Evolutionary conservation across 2,888 invertebrate genomes (phyloP).

Genomic region (Caenorhabditis sulstoni): DNA sequence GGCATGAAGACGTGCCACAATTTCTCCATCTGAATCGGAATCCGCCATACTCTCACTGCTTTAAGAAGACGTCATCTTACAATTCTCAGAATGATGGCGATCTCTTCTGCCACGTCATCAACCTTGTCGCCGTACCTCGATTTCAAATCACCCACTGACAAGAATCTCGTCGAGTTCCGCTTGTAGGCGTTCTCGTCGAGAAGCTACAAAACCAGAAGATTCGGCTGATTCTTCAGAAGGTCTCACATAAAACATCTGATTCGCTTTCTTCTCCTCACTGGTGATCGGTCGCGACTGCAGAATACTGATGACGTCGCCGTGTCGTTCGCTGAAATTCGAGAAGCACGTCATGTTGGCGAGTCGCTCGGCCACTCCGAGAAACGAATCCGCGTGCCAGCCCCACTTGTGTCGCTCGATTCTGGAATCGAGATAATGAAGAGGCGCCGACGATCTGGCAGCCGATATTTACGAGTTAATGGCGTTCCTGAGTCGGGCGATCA

Average conservation of each 20-base stretch:
- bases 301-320: constrained; percentile 57
- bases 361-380: constrained; percentile 72
- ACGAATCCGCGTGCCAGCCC: constrained; percentile 76
- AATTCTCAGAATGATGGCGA: constrained; percentile 54
- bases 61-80: constrained; percentile 18
- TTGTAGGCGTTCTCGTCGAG: constrained; percentile 51
- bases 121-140: constrained; percentile 72
- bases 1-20: constrained; percentile 72
- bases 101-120: constrained; percentile 70
- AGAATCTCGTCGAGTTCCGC: constrained; percentile 60
- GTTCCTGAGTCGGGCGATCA: constrained; percentile 70
- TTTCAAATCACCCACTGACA: constrained; percentile 77
- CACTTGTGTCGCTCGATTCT: constrained; percentile 65
- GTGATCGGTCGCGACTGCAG: constrained; percentile 46
- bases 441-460: too few species aligned
- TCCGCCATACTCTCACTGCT: too few species aligned
- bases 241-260: constrained; percentile 68
- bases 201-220: constrained; percentile 38
- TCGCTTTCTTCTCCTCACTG: constrained; percentile 66
- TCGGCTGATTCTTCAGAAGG: constrained; percentile 2
- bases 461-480: constrained; percentile 67
- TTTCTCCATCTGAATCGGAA: constrained; percentile 62
- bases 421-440: neutral
- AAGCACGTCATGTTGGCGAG: constrained; percentile 63
- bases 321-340: constrained; percentile 61